Evolutionary conservation across 2,797 vertebrate species (phyloP), one percentile per base, ranked within the genome.

Genomic region (Morelia viridis): DNA sequence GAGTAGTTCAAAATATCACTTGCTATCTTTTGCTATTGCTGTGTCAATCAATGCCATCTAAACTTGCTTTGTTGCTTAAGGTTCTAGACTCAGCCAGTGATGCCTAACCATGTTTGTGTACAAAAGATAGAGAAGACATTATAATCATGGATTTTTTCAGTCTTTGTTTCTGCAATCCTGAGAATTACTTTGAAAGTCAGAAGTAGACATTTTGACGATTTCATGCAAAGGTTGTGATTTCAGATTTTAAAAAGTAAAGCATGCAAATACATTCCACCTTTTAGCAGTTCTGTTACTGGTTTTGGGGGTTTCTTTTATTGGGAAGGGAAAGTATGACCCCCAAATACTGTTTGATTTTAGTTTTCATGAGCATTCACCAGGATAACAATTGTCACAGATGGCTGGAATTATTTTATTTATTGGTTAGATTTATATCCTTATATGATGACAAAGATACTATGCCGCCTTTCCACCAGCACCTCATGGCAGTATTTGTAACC

Each of bases 11-110:
- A 85, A 85, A 68, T 85, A 83, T 17, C 58, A 6, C 41, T n/a
- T 88, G 11, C 57, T 83, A 26, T 89, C 5, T 89, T 92, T 85
- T 84, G 87, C 61, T 41, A 58, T 35, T n/a, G 71, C n/a, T 92
- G 15, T 57, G 76, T 85, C 50, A 31, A 50, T 89, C 28, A 65
- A 5, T 83, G 41, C 53, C 53, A n/a, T n/a, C 58, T 64, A 64
- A 84, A 64, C 35, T 28, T 12, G 7, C 86, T 85, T 85, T 68
- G 8, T 89, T 92, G 41, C 6, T 92, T 80, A 26, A 88, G 11
- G 12, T 17, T 57, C 24, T 12, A 28, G 26, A 61, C 53, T 15
- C 87, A 88, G 68, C 7, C 35, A 3, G 13, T 76, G 8, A 35
- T 7, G 8, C 65, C 31, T 87, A 65, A 41, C 24, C 3, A 13